Evolutionary conservation across 2,888 invertebrate species (phyloP), one percentile per base, ranked within the genome.

Genomic region (Protodeltote pygarga): DNA sequence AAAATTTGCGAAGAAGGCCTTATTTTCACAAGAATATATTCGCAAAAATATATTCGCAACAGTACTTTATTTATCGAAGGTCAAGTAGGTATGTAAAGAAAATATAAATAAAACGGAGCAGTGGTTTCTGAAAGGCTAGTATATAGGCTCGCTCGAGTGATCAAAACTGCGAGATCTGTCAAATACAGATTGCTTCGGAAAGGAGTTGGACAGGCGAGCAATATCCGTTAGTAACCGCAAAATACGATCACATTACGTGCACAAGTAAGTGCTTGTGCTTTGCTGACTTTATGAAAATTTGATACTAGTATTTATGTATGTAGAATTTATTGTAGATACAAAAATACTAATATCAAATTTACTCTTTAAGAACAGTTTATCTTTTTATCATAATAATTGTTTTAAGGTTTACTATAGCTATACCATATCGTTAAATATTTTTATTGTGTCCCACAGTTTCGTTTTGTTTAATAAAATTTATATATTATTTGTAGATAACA

Each of bases 131-230:
- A 77, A 75, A 77, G 74, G 75, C 70, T 58, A 58, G 61, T 62
- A 60, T 70, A 63, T 71, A 66, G 59, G 63, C 71, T 69, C 79
- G 81, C 77, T 78, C 66, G 71, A 75, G 70, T 81, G 84, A 81
- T 84, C 83, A 81, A 78, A 85, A 81, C 82, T 78, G 69, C 61
- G 75, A 74, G 77, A 76, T 83, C 80, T 83, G 83, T 84, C 86
- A 83, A 81, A 82, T 75, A 68, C 86, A 85, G 84, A 83, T 83
- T 81, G 79, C 75, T 81, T 78, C 65, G 70, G 65, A 73, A 81
- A 79, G 78, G 70, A 83, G 73, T 77, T 66, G 70, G 77, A 77
- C 73, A 73, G 57, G 73, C 73, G 73, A 60, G 70, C 77, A 74
- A 77, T 81, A 81, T 79, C 77, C 75, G 74, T 65, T 73, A 71